These are phyloP conservation scores for Forbesichthys agassizii DNA, from an alignment of 2,113 vertebrate genomes.

Conservation along the genomic window DNA sequence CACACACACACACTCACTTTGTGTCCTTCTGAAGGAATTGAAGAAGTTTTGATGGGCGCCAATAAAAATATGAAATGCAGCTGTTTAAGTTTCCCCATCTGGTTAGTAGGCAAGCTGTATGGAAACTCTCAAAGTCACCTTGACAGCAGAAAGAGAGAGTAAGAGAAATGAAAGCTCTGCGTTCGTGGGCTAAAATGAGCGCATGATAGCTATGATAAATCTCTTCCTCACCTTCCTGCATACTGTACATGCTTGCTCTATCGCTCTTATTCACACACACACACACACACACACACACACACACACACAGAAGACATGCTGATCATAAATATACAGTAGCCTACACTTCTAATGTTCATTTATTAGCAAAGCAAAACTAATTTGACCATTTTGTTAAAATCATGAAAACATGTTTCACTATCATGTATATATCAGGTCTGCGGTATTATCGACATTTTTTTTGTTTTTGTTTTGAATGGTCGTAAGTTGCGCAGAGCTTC, in stretches of 20 bases:
- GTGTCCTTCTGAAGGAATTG: conserved; percentile 32
- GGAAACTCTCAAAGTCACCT: conserved; percentile 61
- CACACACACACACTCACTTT: not conserved
- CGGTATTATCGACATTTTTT: too few relatives aligned
- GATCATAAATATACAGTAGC: too few relatives aligned
- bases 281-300: not conserved
- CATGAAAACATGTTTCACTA: too few relatives aligned
- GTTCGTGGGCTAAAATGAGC: conserved; percentile 34
- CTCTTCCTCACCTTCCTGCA: not conserved
- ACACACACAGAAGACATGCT: not conserved
- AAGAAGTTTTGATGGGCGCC: conserved; percentile 19
- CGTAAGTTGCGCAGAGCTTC: too few relatives aligned
- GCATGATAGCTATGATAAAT: conserved; percentile 37
- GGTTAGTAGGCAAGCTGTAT: conserved; percentile 15
- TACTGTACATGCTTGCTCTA: not conserved
- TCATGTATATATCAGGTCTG: too few relatives aligned
- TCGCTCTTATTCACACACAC: not conserved
- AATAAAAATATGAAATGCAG: conserved; percentile 29
- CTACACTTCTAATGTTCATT: too few relatives aligned
- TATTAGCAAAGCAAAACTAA: too few relatives aligned
- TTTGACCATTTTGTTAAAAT: too few relatives aligned
- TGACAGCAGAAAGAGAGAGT: conserved; percentile 25
- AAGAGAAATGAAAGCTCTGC: conserved; percentile 14
- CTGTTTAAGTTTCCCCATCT: conserved; percentile 33
- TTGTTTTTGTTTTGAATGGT: too few relatives aligned